phyloP scores from a whole-genome alignment of 2,113 vertebrate genomes.

The Ceyx cyanopectus region DNA sequence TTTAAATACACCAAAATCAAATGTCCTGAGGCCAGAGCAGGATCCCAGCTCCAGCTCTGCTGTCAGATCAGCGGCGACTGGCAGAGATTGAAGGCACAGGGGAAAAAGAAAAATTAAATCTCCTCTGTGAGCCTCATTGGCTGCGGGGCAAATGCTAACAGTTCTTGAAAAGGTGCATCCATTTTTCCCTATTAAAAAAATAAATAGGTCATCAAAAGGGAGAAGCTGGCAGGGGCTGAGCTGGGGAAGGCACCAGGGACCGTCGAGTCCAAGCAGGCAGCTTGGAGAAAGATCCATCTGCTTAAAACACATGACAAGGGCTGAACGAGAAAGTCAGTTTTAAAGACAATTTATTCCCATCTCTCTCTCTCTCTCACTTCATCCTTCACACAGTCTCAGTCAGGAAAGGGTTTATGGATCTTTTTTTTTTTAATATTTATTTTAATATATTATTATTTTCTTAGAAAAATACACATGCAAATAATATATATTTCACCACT shows the following conservation, averaged over 20 bases:
- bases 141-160: background rate
- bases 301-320: background rate
- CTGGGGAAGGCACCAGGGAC: background rate
- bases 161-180: background rate
- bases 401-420: background rate
- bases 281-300: background rate
- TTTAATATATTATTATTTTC: background rate
- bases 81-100: background rate
- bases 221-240: background rate
- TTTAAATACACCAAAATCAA: slow-evolving; percentile 53
- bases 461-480: slow-evolving; percentile 72
- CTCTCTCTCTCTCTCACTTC: background rate
- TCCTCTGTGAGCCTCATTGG: background rate
- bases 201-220: background rate
- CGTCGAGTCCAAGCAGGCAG: accelerated
- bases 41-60: background rate
- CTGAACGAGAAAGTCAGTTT: background rate
- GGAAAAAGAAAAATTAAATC: slow-evolving; percentile 28
- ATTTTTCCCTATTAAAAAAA: background rate
- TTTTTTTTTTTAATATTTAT: background rate
- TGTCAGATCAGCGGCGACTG: background rate
- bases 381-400: background rate
- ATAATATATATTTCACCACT: background rate
- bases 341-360: slow-evolving; percentile 46
- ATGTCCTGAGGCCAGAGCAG: slow-evolving; percentile 16